phyloP scores from a whole-genome alignment of 2,888 invertebrate genomes.

The Volucella inflata region DNA sequence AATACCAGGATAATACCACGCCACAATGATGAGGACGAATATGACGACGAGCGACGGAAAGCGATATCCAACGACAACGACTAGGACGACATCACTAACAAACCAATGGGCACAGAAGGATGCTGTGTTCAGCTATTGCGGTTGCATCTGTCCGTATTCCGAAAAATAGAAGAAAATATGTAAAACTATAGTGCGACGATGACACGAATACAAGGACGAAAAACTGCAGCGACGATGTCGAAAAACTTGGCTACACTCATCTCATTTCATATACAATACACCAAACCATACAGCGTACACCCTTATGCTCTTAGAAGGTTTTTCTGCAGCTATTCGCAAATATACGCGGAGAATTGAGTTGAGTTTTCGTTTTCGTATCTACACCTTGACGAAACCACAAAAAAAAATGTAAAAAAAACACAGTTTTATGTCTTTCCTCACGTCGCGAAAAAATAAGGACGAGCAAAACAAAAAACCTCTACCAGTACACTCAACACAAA shows the following conservation, averaged over 20 bases:
- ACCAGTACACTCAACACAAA: background rate
- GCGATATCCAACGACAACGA: constrained; percentile 42
- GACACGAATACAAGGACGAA: constrained; percentile 71
- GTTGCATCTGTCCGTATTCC: constrained; percentile 55
- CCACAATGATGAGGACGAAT: constrained; percentile 31
- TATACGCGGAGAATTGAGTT: constrained; percentile 34
- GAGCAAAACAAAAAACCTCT: constrained; percentile 8
- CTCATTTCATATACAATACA: constrained; percentile 26
- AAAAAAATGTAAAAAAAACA: constrained; percentile 28
- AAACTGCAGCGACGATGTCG: constrained; percentile 68
- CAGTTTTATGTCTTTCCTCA: constrained; percentile 19
- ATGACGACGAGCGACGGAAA: constrained; percentile 40
- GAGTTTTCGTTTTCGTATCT: constrained; percentile 60
- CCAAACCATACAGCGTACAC: background rate
- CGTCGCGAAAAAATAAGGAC: constrained; percentile 23
- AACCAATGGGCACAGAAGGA: constrained; percentile 36
- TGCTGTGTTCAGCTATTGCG: constrained; percentile 40
- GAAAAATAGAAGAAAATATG: constrained; percentile 50
- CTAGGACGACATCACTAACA: constrained; percentile 9
- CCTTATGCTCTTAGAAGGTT: constrained; percentile 12
- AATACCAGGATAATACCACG: constrained; percentile 53
- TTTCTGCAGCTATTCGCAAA: constrained; percentile 3
- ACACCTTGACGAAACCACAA: constrained; percentile 61
- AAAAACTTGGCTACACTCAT: constrained; percentile 60
- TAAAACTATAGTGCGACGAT: constrained; percentile 59